Conservation (phyloP, 2,113 vertebrate genomes). For the Hippocampus barbouri region DNA sequence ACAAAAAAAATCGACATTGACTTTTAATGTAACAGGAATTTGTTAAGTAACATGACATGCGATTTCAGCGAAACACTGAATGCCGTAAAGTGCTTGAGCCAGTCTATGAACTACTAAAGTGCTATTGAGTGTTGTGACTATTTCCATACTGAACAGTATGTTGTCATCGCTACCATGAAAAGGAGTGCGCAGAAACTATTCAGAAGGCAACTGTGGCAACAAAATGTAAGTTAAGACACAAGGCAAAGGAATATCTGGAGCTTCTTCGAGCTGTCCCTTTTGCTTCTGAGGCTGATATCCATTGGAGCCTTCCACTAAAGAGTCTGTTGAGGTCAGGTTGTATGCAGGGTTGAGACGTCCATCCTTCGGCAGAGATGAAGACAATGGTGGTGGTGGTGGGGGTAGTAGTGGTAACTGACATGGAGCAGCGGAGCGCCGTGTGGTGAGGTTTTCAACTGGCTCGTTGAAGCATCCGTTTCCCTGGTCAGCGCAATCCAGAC, state of each 20-base stretch:
- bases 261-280: background rate
- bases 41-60: background rate
- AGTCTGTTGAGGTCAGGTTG: background rate
- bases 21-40: background rate
- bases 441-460: background rate
- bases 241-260: constrained; percentile 3
- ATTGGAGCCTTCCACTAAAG: background rate
- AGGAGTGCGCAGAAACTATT: background rate
- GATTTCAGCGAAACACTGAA: background rate
- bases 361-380: background rate
- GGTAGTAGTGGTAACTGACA: background rate
- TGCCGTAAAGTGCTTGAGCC: background rate
- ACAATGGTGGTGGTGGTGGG: background rate
- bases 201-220: constrained; percentile 7
- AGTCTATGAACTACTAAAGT: background rate
- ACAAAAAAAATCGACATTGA: background rate
- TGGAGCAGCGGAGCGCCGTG: background rate
- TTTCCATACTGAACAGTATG: background rate
- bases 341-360: constrained; percentile 37
- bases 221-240: constrained; percentile 35
- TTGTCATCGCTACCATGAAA: background rate
- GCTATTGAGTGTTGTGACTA: background rate
- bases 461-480: constrained; percentile 8
- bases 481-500: background rate
- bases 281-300: constrained; percentile 31